These are phyloP conservation scores for Arizona elegans DNA, from an alignment of 2,113 vertebrate species.

Conservation along the genomic window DNA sequence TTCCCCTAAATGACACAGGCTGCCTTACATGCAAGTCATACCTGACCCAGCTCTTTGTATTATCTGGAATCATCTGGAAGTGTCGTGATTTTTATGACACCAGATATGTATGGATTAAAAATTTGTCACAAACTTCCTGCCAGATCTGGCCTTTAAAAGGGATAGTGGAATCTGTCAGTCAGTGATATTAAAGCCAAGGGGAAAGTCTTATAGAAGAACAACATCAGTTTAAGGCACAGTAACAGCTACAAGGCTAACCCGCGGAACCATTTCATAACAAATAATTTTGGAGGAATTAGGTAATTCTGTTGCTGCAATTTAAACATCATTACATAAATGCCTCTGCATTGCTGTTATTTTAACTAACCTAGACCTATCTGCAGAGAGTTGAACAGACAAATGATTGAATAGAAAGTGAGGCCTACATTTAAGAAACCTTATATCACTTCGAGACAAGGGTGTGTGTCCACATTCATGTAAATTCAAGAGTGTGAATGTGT, in stretches of 20 bases:
- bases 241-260: neutral
- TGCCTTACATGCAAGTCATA: neutral
- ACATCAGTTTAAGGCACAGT: neutral
- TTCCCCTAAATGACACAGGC: neutral
- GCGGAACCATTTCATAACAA: neutral
- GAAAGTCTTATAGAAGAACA: neutral
- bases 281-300: neutral
- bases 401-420: neutral
- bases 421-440: neutral
- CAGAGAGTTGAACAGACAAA: neutral
- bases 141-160: neutral
- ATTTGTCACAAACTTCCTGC: constrained; percentile 33
- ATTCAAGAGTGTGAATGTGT: neutral
- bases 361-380: neutral
- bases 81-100: neutral
- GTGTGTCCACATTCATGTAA: neutral
- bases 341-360: neutral
- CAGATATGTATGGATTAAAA: constrained; percentile 14
- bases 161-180: neutral
- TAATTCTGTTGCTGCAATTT: neutral
- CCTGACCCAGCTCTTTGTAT: neutral
- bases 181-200: neutral
- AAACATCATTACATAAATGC: neutral
- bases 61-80: neutral
- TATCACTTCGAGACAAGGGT: neutral